These are phyloP conservation scores for Salminus brasiliensis DNA, from an alignment of 2,113 vertebrate genomes.

Conservation along the genomic window DNA sequence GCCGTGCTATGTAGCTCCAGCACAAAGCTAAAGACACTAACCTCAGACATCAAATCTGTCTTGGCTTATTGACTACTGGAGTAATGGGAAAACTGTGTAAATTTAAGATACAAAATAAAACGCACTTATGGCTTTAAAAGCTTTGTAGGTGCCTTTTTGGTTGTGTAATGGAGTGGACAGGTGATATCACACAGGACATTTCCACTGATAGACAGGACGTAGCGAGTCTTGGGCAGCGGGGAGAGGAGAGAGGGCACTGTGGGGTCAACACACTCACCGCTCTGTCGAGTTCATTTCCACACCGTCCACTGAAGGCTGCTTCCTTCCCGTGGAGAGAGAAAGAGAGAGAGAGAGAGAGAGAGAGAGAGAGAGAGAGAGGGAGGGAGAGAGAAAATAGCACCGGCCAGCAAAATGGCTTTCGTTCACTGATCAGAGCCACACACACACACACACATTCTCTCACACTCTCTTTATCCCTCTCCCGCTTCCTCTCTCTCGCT, in stretches of 20 bases:
- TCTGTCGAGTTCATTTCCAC: slow-evolving; percentile 74
- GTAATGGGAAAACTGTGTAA: neutral
- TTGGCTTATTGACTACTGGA: no score
- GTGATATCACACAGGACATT: slow-evolving; percentile 35
- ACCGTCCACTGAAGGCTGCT: slow-evolving; percentile 50
- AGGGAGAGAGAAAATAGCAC: slow-evolving; percentile 39
- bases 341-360: slow-evolving; percentile 27
- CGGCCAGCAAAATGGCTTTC: slow-evolving; percentile 72
- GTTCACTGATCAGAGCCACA: slow-evolving; percentile 70
- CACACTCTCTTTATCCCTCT: slow-evolving; percentile 9
- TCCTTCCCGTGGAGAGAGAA: slow-evolving; percentile 38
- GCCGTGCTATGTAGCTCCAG: no score
- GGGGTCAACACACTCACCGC: slow-evolving; percentile 72
- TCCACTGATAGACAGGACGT: slow-evolving; percentile 51
- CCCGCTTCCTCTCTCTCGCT: slow-evolving; percentile 15
- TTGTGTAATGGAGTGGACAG: slow-evolving; percentile 30
- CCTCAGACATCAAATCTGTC: no score
- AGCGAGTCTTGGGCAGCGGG: slow-evolving; percentile 68
- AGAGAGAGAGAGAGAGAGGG: slow-evolving; percentile 9
- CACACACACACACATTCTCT: slow-evolving; percentile 17
- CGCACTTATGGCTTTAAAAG: neutral
- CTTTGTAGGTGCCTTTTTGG: slow-evolving; percentile 16
- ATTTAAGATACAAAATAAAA: no score
- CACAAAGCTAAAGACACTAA: no score
- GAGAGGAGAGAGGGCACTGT: slow-evolving; percentile 51